Conservation (phyloP, 2,113 vertebrate genomes). For the Indicator maculatus region DNA sequence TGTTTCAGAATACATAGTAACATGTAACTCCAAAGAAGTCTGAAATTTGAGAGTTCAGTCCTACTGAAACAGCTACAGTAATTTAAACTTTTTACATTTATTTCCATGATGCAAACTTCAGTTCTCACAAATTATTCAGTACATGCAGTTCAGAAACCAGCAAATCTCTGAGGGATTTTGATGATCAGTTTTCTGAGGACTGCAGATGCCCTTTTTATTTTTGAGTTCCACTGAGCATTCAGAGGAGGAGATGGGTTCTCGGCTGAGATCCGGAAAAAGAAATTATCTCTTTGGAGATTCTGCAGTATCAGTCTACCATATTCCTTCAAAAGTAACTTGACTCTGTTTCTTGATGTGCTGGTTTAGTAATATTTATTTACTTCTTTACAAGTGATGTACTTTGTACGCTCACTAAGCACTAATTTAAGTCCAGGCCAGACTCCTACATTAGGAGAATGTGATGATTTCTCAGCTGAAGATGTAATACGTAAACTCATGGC, state of each 20-base stretch:
- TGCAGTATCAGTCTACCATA: background rate
- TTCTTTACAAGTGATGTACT: background rate
- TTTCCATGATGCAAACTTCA: background rate
- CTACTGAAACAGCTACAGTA: background rate
- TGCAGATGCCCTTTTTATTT: background rate
- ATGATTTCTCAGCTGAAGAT: background rate
- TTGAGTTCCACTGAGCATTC: background rate
- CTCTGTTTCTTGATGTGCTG: background rate
- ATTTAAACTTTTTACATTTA: background rate
- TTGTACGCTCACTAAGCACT: background rate
- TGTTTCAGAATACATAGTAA: background rate
- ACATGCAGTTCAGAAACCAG: background rate
- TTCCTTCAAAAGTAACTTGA: background rate
- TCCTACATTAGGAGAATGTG: background rate
- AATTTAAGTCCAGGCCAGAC: background rate
- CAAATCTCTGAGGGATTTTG: background rate
- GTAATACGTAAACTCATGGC: background rate
- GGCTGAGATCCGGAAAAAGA: background rate
- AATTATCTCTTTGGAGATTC: background rate
- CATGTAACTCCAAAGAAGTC: background rate
- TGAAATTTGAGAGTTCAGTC: background rate
- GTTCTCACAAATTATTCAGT: background rate
- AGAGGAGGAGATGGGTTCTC: background rate
- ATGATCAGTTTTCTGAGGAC: background rate
- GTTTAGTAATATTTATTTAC: background rate